Base-by-base conservation (phyloP, 2,113 vertebrate species). In the Calyptommatus sinebrachiatus region DNA sequence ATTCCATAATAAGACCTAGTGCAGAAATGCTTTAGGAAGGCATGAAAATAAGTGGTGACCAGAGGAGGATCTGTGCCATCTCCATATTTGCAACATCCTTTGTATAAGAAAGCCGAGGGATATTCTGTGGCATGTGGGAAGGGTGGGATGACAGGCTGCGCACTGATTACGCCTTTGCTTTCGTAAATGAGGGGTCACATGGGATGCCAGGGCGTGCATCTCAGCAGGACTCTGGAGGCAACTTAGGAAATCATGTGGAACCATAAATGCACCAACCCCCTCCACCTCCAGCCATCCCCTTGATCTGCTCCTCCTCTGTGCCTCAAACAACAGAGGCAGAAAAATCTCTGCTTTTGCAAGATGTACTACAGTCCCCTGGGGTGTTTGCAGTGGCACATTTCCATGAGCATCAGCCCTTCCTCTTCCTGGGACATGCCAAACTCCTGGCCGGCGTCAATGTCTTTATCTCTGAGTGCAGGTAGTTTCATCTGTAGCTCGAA, bases 191-290 rank as follows among this genome's bases (percentile, higher is more conserved):
- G 75, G 2, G 1, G 81, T 94, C 94, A 94, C 93, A 92, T 93
- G 94, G 89, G 78, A 61, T 85, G 85, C 0, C 8, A 28, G 41
- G 62, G 68, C 78, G 76, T 78, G 71, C 83, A 12, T 82, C 83
- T 28, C 65, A 66, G 80, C 75, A 29, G 71, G 1, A 11, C 79
- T 89, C 88, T 84, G 88, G 89, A 94, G 93, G 92, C 84, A 92
- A 87, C 84, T 28, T 80, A 85, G 82, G 90, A 92, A 89, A 93
- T 94, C 90, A 91, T 91, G 90, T 92, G 93, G 91, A 90, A 89
- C 74, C 76, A 86, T 71, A 89, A 84, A 84, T 82, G 87, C 82
- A 72, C 75, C 77, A 81, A 73, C 84, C 82, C 8, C 77, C 73
- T 84, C 73, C 84, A 71, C 72, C 11, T 26, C 83, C 70, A 78